Percentiles rank a stretch among this genome's conserved stretches.
Conservation (phyloP, 2,888 invertebrate species). For the Drosophila suboccidentalis region DNA sequence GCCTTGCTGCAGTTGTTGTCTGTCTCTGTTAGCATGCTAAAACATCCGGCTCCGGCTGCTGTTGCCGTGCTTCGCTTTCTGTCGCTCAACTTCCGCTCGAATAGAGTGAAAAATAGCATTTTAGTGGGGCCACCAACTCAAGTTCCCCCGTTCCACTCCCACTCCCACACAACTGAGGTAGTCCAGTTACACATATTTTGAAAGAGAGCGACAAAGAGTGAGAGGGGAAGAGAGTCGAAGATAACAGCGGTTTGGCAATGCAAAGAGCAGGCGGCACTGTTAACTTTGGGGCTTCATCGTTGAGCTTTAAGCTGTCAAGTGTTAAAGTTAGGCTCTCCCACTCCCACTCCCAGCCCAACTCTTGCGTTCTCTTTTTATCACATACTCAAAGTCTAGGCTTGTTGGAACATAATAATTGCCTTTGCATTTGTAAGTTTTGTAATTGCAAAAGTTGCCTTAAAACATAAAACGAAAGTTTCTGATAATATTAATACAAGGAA, state of each 20-base stretch:
- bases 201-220: background rate
- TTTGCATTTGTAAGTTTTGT: conserved; percentile 56
- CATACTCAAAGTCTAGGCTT: conserved; percentile 2
- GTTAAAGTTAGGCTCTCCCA: conserved; percentile 30
- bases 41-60: conserved; percentile 65
- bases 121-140: conserved; percentile 57
- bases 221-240: background rate
- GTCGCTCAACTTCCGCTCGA: conserved; percentile 77
- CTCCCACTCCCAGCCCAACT: background rate
- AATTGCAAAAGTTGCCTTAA: conserved; percentile 70
- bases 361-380: conserved; percentile 8
- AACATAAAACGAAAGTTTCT: conserved; percentile 55
- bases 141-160: conserved; percentile 12
- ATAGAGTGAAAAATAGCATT: conserved; percentile 78
- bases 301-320: conserved; percentile 34
- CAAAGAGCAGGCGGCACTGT: conserved; percentile 26
- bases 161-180: conserved; percentile 22
- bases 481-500: conserved; percentile 37
- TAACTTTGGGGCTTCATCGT: conserved; percentile 26
- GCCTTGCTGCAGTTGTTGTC: conserved; percentile 37
- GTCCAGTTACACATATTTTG: conserved; percentile 28
- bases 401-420: conserved; percentile 42
- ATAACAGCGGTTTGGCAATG: conserved; percentile 59
- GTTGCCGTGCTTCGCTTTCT: conserved; percentile 50
- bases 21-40: conserved; percentile 69